Evolutionary conservation across 2,113 vertebrate species (phyloP), one percentile per base, ranked within the genome.

Genomic region (Fregetta grallaria): DNA sequence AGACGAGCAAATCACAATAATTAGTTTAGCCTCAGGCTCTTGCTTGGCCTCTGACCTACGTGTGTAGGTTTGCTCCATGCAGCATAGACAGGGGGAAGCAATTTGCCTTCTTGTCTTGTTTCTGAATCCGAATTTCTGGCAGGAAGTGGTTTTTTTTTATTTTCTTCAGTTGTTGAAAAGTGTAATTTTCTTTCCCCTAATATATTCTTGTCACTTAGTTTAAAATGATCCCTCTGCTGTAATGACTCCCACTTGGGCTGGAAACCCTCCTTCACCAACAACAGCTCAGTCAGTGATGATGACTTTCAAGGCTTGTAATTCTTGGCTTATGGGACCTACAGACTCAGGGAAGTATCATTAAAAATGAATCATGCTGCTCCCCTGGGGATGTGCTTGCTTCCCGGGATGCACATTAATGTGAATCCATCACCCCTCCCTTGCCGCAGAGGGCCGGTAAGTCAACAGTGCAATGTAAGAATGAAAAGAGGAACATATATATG

Each of bases 1-100:
- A 98, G 98, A 98, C 96, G 96, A 98, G 96, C 98, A 98, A 98
- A 98, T 99, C 98, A 98, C 97, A 98, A 98, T 98, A 98, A 98
- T 98, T 98, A 98, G 98, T 98, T 98, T 98, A 98, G 97, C 98
- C 98, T 81, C 96, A 81, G 97, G 98, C 98, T 93, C 90, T 94
- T 85, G 94, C 91, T 95, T 94, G 97, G 96, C 97, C 98, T 98
- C 97, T 99, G 97, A 98, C 98, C 98, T 94, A 87, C 3, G 88
- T 93, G 96, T 94, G 89, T 91, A 96, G 92, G 95, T 97, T 94
- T 94, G 92, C 84, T 90, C 88, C 86, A 73, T 80, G 86, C 87
- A 9, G 74, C 0, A 14, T 81, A 93, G 78, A 81, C 45, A 66
- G 72, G 92, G 92, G 89, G 83, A 92, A 92, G 72, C 47, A 91